phyloP scores from a whole-genome alignment of 2,113 vertebrate genomes.

The Corvus hawaiiensis region DNA sequence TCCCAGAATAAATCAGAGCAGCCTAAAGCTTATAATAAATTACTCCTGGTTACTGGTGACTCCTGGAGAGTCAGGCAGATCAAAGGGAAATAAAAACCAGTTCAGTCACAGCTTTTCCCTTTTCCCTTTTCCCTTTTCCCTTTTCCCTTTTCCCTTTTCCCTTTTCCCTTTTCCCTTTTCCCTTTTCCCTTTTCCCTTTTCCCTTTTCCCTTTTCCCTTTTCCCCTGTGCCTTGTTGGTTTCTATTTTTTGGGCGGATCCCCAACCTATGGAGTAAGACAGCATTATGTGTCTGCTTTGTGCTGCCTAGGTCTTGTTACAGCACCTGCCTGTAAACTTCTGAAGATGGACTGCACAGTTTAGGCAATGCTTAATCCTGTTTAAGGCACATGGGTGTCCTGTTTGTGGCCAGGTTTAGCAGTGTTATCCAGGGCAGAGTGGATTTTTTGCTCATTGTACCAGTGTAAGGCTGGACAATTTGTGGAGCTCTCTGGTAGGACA shows the following conservation, averaged over 20 bases:
- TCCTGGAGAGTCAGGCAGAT: not conserved
- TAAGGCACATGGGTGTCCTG: not conserved
- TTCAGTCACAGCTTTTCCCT: not conserved
- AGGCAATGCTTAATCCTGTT: not conserved
- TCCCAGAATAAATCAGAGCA: slow-evolving; percentile 22
- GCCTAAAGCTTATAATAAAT: slow-evolving; percentile 15
- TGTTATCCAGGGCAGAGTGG: not conserved
- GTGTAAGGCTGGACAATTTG: not conserved
- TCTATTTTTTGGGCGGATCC: not conserved
- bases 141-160: no score
- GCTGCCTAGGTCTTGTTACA: not conserved
- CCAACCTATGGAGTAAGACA: not conserved
- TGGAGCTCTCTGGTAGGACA: not conserved
- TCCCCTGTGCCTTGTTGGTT: not conserved
- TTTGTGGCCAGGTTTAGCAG: not conserved
- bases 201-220: no score
- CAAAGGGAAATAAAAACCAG: not conserved
- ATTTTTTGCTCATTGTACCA: not conserved
- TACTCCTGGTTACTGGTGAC: not conserved
- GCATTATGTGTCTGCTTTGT: not conserved
- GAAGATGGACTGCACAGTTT: not conserved
- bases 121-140: no score
- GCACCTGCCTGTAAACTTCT: not conserved
- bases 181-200: no score
- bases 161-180: not conserved